Evolutionary conservation across 2,797 vertebrate species (phyloP).

Genomic region (Zalophus californianus): DNA sequence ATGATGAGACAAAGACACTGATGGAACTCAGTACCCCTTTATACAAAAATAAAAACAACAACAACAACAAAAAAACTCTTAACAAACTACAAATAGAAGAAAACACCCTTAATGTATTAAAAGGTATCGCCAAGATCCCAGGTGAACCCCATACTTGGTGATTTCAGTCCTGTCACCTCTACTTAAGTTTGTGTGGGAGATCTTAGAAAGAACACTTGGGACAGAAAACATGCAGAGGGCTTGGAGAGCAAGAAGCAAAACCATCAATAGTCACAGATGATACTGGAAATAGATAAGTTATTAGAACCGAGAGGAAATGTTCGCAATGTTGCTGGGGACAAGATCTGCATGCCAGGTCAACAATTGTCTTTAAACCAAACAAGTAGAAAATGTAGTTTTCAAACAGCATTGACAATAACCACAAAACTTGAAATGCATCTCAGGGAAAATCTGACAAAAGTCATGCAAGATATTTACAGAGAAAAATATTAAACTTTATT

Average conservation of each 20-base stretch:
- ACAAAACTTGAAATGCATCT: not conserved
- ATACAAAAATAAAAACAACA: not conserved
- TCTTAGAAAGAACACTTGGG: not conserved
- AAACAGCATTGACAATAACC: not conserved
- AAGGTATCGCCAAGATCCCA: not conserved
- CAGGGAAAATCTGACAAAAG: not conserved
- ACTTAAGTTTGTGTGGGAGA: not conserved
- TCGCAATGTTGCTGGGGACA: not conserved
- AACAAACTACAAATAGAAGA: not conserved
- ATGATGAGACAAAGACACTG: not conserved
- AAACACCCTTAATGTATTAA: not conserved
- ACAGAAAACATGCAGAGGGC: not conserved
- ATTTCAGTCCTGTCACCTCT: not conserved
- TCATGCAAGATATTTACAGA: not conserved
- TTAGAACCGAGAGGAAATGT: not conserved
- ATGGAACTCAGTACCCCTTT: not conserved
- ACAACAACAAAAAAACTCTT: not conserved
- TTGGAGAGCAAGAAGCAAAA: not conserved
- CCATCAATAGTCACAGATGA: not conserved
- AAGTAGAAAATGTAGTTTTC: not conserved
- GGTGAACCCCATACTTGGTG: not conserved
- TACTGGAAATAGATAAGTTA: not conserved
- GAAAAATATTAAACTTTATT: not conserved
- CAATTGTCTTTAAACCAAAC: not conserved
- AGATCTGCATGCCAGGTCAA: not conserved